Base-by-base conservation (phyloP, 2,888 invertebrate species). In the Holacanthella duospinosa region DNA sequence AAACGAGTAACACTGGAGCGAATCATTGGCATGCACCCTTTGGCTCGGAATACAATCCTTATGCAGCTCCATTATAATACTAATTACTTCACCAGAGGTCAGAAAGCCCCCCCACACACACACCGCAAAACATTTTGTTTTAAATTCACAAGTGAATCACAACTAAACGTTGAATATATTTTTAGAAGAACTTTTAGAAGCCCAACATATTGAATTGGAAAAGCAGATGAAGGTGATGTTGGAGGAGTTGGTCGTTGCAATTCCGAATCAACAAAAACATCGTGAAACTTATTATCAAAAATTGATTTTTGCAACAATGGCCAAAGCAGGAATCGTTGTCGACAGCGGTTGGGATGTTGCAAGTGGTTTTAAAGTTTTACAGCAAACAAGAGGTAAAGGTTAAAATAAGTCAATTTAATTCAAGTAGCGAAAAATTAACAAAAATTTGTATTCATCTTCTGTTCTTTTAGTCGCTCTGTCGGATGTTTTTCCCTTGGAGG, bases 261-360 rank as follows among this genome's bases (percentile, higher is more conserved):
- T 69, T 43, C 71, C 71, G 25, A 68, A 64, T 27, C 62, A 66
- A 48, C 29, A 57, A 12, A 53, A 64, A 4, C 65, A 65, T 21
- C 59, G 66, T 24, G 71, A 71, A 16, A 25, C 66, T 2, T 71
- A 67, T 60, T 71, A 68, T 44, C 60, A 66, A 6, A 71, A 67
- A 58, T 58, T 71, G 4, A 54, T 69, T 2, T 66, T 63, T 3
- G 64, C 60, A 4, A 63, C 64, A 2, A 66, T 71, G 44, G 60
- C 64, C 19, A 58, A 61, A 28, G 59, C 66, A 1, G 63, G 64
- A 19, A 67, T 68, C n/a, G n/a, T n/a, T n/a, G n/a, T n/a, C n/a
- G n/a, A n/a, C n/a, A n/a, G n/a, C n/a, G n/a, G n/a, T n/a, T n/a
- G n/a, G 67, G 71, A 69, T 21, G 48, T 60, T n/a, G 61, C 64